These are phyloP conservation scores for Equus przewalskii DNA, from an alignment of 2,113 vertebrate genomes.

Conservation along the genomic window DNA sequence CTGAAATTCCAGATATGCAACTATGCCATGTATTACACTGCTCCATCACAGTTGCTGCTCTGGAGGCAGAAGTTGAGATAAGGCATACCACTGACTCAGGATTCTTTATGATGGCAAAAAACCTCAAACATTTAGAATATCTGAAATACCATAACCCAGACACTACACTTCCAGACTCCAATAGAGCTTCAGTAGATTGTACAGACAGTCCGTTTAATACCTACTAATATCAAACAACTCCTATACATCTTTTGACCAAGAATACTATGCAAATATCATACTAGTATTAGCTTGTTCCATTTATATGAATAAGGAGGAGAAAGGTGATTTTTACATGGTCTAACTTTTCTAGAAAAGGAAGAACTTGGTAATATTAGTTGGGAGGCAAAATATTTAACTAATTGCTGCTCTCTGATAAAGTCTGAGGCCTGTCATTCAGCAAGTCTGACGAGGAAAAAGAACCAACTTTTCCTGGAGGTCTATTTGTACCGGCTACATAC, in stretches of 20 bases:
- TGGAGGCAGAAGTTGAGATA: slow-evolving; percentile 57
- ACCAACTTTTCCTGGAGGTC: not conserved
- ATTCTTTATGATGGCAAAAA: slow-evolving; percentile 57
- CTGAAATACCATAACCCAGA: slow-evolving; percentile 60
- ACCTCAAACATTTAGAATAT: slow-evolving; percentile 58
- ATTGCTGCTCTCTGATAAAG: not conserved
- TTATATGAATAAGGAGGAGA: not conserved
- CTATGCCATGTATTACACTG: not conserved
- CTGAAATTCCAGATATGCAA: slow-evolving; percentile 47
- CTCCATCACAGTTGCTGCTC: slow-evolving; percentile 21
- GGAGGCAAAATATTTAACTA: slow-evolving; percentile 1
- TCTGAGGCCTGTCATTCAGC: not conserved
- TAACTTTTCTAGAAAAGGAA: slow-evolving; percentile 46
- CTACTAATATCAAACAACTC: slow-evolving; percentile 11
- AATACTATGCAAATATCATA: slow-evolving; percentile 39
- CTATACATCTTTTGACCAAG: slow-evolving; percentile 26
- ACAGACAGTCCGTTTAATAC: slow-evolving; percentile 7
- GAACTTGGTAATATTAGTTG: slow-evolving; percentile 27
- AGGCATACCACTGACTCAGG: slow-evolving; percentile 28
- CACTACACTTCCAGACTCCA: slow-evolving; percentile 12
- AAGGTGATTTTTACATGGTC: not conserved
- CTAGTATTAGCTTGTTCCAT: not conserved
- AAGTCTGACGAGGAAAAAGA: not conserved
- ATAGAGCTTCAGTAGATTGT: not conserved
- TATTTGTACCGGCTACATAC: not conserved